A percentile compares a stretch with the other conserved stretches of the same genome.
Conservation (phyloP, 2,888 invertebrate species). For the Yponomeuta sedellus region DNA sequence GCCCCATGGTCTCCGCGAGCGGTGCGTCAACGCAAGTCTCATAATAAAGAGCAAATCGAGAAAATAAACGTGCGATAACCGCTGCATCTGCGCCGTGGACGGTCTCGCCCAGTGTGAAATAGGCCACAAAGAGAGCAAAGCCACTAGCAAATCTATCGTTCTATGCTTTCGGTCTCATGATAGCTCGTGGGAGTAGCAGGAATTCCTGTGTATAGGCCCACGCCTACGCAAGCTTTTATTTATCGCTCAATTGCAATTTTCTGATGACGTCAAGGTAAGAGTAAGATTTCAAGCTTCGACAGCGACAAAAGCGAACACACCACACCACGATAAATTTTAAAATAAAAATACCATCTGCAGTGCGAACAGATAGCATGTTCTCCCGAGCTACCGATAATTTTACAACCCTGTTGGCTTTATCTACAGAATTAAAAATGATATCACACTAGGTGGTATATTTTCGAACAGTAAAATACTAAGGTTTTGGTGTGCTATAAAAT, state of each 20-base stretch:
- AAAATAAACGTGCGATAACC: slow-evolving; percentile 66
- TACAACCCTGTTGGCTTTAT: too few species aligned
- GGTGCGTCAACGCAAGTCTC: slow-evolving; percentile 40
- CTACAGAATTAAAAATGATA: too few species aligned
- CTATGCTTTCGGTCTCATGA: not conserved
- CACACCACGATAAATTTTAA: not conserved
- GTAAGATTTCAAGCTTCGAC: not conserved
- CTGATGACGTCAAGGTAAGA: not conserved
- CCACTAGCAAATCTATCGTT: not conserved
- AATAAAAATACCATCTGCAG: too few species aligned
- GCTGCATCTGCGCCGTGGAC: slow-evolving; percentile 53
- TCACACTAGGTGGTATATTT: too few species aligned
- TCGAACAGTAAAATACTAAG: too few species aligned
- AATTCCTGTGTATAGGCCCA: not conserved
- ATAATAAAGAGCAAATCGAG: slow-evolving; percentile 69
- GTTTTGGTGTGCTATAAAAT: too few species aligned
- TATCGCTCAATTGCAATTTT: not conserved
- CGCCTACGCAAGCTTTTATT: not conserved
- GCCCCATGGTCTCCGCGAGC: slow-evolving; percentile 43
- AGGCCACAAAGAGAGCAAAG: slow-evolving; percentile 30
- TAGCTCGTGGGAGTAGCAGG: not conserved
- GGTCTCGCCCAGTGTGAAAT: slow-evolving; percentile 47
- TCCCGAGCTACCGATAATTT: too few species aligned
- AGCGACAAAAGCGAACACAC: not conserved
- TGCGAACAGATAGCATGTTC: too few species aligned